These are phyloP conservation scores for Phaonia tiefii DNA, from an alignment of 2,888 invertebrate genomes.

Conservation along the genomic window DNA sequence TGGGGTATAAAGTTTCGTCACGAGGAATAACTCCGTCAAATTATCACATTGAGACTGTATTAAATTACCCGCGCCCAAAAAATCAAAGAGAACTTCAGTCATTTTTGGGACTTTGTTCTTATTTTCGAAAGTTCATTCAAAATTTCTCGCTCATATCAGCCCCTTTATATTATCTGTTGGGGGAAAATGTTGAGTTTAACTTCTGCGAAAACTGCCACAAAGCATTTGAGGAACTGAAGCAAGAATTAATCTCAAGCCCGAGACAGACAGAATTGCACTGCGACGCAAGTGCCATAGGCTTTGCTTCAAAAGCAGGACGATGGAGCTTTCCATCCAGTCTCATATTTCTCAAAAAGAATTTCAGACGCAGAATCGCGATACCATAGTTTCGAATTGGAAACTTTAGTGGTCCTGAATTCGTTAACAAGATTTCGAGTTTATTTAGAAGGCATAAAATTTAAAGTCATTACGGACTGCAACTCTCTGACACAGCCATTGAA, in stretches of 20 bases:
- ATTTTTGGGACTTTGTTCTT: constrained; percentile 57
- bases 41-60: constrained; percentile 37
- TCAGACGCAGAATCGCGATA: no score
- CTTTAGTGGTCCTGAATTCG: background rate
- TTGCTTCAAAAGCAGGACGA: constrained; percentile 3
- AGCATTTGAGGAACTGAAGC: constrained; percentile 48
- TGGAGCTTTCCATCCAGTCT: background rate
- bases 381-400: background rate
- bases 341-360: constrained; percentile 5
- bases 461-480: constrained; percentile 18
- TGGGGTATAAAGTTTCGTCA: constrained; percentile 27
- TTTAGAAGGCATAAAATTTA: background rate
- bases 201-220: constrained; percentile 33
- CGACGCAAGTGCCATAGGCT: background rate
- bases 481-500: constrained; percentile 6
- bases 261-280: constrained; percentile 13
- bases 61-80: constrained; percentile 23
- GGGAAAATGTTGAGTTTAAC: constrained; percentile 38
- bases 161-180: constrained; percentile 55
- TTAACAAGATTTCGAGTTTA: background rate
- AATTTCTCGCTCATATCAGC: constrained; percentile 57
- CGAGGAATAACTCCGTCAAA: constrained; percentile 47
- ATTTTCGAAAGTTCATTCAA: constrained; percentile 57
- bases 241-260: constrained; percentile 54
- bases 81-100: constrained; percentile 39